Base-by-base conservation (phyloP, 2,113 vertebrate species). In the Malurus alboscapulatus region DNA sequence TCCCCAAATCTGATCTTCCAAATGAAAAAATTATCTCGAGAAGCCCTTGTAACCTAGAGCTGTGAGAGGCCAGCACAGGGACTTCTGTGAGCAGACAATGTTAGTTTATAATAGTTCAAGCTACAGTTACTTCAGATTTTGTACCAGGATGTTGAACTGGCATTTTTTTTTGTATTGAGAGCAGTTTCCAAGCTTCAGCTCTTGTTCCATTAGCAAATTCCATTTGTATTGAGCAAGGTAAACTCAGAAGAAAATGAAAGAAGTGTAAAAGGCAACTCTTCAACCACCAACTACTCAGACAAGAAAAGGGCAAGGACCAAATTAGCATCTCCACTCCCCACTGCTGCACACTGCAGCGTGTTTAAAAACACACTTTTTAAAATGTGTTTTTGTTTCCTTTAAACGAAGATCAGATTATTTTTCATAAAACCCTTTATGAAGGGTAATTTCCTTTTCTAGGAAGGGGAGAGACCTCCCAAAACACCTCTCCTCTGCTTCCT, bases 191-290 rank as follows among this genome's bases (percentile, higher is more conserved):
- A 69, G 80, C 68, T 71, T 87, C 38, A 92, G 85, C 62, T 80
- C 40, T n/a, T 79, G 81, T 92, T 66, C 48, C 57, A 13, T 45
- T 88, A 93, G 90, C 83, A 95, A 95, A 95, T 94, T 72, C 87
- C 75, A n/a, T 66, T 73, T 78, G 87, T 77, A 86, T 12, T 32
- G 71, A 85, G 86, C 82, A 86, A 93, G 9, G 82, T 84, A 94
- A 95, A 95, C 32, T 66, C 45, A 67, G 80, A 92, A 93, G 75
- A 66, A 76, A 96, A 87, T 4, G 26, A 76, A 89, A 77, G 32
- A 84, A 96, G 69, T 32, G 25, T 81, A 51, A 93, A 96, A 95
- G 91, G 74, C 51, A 93, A 65, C 57, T 78, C 73, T 65, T 50
- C 8, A 80, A 61, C 77, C 77, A 54, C 79, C 36, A 76, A 42